Percentiles rank a stretch among this genome's conserved stretches.
phyloP scores from a whole-genome alignment of 2,113 vertebrate genomes.

The Pseudonaja textilis region DNA sequence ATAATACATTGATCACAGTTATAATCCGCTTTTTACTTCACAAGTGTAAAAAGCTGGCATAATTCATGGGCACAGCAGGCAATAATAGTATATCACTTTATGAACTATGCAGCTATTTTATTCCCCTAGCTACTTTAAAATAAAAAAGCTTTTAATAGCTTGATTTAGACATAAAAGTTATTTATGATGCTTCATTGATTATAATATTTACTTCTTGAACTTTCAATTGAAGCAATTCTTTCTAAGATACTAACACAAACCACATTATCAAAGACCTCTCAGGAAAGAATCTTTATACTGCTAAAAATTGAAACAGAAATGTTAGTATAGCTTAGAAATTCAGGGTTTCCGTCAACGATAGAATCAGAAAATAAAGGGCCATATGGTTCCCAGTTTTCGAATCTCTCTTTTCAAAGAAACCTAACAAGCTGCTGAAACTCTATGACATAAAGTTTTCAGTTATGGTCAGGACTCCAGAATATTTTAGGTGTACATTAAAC shows the following conservation, averaged over 20 bases:
- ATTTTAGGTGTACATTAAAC: neutral
- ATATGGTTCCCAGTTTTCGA: neutral
- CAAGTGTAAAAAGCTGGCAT: constrained; percentile 77
- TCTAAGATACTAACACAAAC: constrained; percentile 56
- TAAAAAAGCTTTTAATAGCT: constrained; percentile 81
- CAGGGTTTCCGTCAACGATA: constrained; percentile 24
- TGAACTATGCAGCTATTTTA: constrained; percentile 79
- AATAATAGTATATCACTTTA: constrained; percentile 78
- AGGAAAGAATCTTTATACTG: constrained; percentile 23
- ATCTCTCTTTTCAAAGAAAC: neutral
- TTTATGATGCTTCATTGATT: constrained; percentile 75
- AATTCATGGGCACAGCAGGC: constrained; percentile 80
- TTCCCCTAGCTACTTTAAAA: constrained; percentile 79
- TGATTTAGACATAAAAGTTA: constrained; percentile 80
- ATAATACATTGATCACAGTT: constrained; percentile 78
- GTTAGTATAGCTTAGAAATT: constrained; percentile 33
- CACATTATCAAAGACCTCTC: constrained; percentile 43
- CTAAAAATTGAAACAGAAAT: constrained; percentile 28
- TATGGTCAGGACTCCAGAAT: neutral
- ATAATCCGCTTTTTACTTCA: constrained; percentile 77
- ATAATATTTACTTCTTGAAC: constrained; percentile 75
- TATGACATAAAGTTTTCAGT: neutral
- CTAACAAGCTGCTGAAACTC: neutral
- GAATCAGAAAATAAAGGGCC: constrained; percentile 13
- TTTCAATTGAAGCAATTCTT: constrained; percentile 65